Evolutionary conservation across 2,113 vertebrate species (phyloP).

Genomic region (Lepus timidus): DNA sequence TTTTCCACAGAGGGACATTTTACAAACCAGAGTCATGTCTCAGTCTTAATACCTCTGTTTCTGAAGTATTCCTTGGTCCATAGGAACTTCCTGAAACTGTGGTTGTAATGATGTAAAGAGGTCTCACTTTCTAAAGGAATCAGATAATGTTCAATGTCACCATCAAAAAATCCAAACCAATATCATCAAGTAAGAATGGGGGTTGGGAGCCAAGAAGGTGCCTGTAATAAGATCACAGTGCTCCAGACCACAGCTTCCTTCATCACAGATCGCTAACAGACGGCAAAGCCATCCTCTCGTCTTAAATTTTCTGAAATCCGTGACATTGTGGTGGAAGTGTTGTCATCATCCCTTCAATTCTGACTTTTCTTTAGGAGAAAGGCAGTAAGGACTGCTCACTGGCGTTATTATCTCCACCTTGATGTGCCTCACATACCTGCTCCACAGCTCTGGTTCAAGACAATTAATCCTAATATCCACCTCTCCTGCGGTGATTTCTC

Average conservation of each 20-base stretch:
- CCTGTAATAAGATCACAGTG: not conserved
- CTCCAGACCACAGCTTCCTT: conserved; percentile 59
- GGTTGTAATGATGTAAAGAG: conserved; percentile 58
- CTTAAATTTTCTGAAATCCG: conserved; percentile 81
- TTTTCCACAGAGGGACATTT: conserved; percentile 54
- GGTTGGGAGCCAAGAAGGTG: conserved; percentile 46
- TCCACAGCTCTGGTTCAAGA: conserved; percentile 95
- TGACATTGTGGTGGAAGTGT: conserved; percentile 85
- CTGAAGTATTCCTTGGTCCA: conserved; percentile 66
- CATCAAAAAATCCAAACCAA: conserved; percentile 77
- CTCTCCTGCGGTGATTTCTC: conserved; percentile 95
- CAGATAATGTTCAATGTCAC: conserved; percentile 80
- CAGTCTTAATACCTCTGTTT: conserved; percentile 49
- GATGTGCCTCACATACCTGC: conserved; percentile 93
- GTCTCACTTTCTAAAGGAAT: conserved; percentile 77
- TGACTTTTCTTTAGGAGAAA: conserved; percentile 89
- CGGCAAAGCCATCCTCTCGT: conserved; percentile 77
- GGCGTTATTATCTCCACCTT: conserved; percentile 93
- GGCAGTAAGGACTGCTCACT: conserved; percentile 85
- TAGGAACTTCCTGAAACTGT: conserved; percentile 73
- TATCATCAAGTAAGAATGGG: conserved; percentile 72
- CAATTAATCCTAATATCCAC: conserved; percentile 99
- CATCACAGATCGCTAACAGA: conserved; percentile 61
- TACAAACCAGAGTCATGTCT: conserved; percentile 19
- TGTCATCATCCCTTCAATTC: conserved; percentile 82